Conservation (phyloP, 2,888 invertebrate species). For the Parnassius smintheus region DNA sequence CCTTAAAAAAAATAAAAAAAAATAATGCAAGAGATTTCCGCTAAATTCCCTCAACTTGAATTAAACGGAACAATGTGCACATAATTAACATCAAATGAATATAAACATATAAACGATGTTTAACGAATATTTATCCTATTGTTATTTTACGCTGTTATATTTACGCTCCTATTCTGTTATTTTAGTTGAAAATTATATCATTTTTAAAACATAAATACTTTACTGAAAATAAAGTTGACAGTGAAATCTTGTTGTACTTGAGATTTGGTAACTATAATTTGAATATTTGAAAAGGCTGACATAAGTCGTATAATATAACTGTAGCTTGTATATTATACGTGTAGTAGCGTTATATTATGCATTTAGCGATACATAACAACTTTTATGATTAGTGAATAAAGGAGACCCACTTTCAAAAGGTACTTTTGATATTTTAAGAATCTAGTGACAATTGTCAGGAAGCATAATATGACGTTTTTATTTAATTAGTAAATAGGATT, state of each 20-base stretch:
- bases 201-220: too few relatives aligned
- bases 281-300: constrained; percentile 51
- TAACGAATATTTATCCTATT: too few relatives aligned
- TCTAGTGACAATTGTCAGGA: constrained; percentile 52
- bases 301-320: constrained; percentile 71
- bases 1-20: constrained; percentile 28
- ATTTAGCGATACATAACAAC: constrained; percentile 70
- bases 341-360: constrained; percentile 71
- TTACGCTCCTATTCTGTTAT: too few relatives aligned
- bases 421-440: constrained; percentile 29
- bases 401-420: constrained; percentile 46
- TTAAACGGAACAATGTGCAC: too few relatives aligned
- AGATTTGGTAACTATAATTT: neutral
- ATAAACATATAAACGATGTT: too few relatives aligned
- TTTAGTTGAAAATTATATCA: too few relatives aligned
- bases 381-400: constrained; percentile 59
- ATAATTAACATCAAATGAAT: too few relatives aligned
- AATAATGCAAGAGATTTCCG: too few relatives aligned
- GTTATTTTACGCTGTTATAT: too few relatives aligned
- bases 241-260: too few relatives aligned
- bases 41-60: too few relatives aligned
- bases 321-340: constrained; percentile 67
- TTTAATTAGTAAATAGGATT: constrained; percentile 28
- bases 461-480: constrained; percentile 50
- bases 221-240: too few relatives aligned